A percentile compares a stretch with the other conserved stretches of the same genome.
Conservation (phyloP, 2,113 vertebrate genomes). For the Todiramphus saurophagus region DNA sequence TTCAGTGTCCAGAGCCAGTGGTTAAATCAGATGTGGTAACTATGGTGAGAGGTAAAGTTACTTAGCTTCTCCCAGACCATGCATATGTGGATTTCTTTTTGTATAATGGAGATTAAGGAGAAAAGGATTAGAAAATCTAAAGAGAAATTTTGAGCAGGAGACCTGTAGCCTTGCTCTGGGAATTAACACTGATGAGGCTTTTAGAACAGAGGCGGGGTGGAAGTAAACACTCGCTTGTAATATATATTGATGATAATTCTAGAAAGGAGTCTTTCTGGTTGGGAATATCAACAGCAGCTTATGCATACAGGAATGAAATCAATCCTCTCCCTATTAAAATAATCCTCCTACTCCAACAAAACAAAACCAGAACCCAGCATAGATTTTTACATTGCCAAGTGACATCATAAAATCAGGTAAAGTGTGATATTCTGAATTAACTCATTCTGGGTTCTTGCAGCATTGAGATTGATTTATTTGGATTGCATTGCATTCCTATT, state of each 20-base stretch:
- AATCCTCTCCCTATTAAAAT: slow-evolving; percentile 36
- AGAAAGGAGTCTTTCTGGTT: slow-evolving; percentile 53
- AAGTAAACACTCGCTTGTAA: slow-evolving; percentile 35
- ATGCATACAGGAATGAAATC: slow-evolving; percentile 9
- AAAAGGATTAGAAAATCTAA: slow-evolving; percentile 56
- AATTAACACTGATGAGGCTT: slow-evolving; percentile 36
- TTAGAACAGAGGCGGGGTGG: slow-evolving; percentile 32
- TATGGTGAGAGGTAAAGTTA: slow-evolving; percentile 71
- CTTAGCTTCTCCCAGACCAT: slow-evolving; percentile 39
- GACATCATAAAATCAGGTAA: not conserved
- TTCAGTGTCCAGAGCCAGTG: slow-evolving; percentile 42
- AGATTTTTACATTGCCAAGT: not conserved
- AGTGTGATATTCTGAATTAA: slow-evolving; percentile 1
- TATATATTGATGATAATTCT: slow-evolving; percentile 53
- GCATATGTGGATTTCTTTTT: slow-evolving; percentile 38
- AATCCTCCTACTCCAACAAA: slow-evolving; percentile 27
- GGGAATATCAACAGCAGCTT: slow-evolving; percentile 22
- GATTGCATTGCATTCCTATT: not conserved
- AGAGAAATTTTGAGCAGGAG: slow-evolving; percentile 49
- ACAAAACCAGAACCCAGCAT: not conserved
- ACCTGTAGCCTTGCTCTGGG: slow-evolving; percentile 60
- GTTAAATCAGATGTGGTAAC: slow-evolving; percentile 68
- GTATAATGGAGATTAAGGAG: slow-evolving; percentile 48
- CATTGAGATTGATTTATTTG: not conserved
- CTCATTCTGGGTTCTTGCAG: not conserved